Conservation (phyloP, 2,113 vertebrate species). For the Barnardius zonarius region DNA sequence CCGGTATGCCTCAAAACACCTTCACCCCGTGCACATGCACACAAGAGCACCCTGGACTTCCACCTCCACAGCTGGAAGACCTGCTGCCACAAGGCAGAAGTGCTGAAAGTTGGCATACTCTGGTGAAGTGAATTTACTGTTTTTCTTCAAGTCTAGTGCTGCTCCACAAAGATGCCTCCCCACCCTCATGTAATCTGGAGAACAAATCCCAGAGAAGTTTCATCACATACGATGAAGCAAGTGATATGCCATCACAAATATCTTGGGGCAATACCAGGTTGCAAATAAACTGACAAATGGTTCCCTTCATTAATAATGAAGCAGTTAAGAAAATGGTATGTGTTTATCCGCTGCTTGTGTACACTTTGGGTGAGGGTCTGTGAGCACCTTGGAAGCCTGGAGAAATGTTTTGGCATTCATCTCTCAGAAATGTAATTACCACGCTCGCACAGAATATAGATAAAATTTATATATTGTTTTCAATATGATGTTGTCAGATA, state of each 20-base stretch:
- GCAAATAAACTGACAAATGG: not conserved
- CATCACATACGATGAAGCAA: not conserved
- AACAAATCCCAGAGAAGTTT: constrained; percentile 8
- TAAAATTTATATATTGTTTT: not conserved
- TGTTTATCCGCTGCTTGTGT: not conserved
- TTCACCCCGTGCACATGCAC: not conserved
- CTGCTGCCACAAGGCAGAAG: not conserved
- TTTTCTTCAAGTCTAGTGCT: not conserved
- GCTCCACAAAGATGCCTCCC: not conserved
- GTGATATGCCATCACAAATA: not conserved
- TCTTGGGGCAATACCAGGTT: not conserved
- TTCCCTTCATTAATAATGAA: constrained; percentile 23
- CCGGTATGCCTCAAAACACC: not conserved
- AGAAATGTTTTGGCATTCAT: not conserved
- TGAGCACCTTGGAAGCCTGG: not conserved
- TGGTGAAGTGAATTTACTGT: not conserved
- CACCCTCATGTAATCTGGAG: not conserved
- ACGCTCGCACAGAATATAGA: not conserved
- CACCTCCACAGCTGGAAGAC: not conserved
- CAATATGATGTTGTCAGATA: not conserved
- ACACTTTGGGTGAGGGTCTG: not conserved
- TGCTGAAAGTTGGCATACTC: not conserved
- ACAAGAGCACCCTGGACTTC: not conserved
- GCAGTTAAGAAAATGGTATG: not conserved
- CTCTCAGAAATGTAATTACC: not conserved